phyloP scores from a whole-genome alignment of 2,888 invertebrate genomes.

The Tipula helvola region DNA sequence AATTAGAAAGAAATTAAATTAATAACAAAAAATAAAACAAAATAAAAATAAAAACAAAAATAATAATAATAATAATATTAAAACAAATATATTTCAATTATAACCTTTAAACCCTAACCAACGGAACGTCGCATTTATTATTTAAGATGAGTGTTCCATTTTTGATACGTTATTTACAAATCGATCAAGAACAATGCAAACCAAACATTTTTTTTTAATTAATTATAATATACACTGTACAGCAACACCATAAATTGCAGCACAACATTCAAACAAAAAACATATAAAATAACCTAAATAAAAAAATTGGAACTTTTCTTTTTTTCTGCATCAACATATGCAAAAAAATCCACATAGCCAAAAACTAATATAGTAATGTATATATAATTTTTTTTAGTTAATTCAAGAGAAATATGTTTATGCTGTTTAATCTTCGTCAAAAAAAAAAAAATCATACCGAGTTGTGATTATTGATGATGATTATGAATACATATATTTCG shows the following conservation, averaged over 20 bases:
- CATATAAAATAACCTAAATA: background rate
- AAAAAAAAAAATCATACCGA: background rate
- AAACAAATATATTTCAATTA: background rate
- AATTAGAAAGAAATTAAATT: background rate
- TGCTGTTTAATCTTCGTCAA: background rate
- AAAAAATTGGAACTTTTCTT: background rate
- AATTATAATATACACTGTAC: background rate
- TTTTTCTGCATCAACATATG: background rate
- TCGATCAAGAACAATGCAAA: background rate
- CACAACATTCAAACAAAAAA: background rate
- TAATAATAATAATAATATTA: background rate
- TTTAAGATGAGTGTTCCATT: background rate
- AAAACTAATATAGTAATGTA: background rate
- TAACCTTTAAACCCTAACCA: background rate
- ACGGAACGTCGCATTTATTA: background rate
- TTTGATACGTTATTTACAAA: background rate
- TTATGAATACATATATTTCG: too few relatives aligned
- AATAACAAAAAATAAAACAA: slow-evolving; percentile 60
- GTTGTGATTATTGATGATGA: too few relatives aligned
- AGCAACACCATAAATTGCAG: background rate
- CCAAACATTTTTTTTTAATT: background rate
- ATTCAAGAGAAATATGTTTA: background rate
- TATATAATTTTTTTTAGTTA: background rate
- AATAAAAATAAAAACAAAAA: slow-evolving; percentile 34
- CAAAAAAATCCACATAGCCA: background rate